Evolutionary conservation across 2,888 invertebrate species (phyloP), one percentile per base, ranked within the genome.

Genomic region (Xestia c-nigrum): DNA sequence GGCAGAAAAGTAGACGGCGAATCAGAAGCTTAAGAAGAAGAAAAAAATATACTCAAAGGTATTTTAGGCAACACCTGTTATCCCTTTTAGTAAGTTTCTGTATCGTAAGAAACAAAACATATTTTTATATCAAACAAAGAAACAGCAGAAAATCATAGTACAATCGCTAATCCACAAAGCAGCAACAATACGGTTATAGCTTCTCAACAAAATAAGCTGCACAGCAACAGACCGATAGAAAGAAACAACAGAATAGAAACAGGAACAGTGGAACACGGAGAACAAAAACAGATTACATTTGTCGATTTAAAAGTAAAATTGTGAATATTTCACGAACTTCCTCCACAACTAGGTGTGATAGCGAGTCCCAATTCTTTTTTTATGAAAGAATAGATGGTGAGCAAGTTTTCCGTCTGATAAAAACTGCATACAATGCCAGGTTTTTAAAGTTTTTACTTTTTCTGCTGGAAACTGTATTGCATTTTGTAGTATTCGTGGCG

Each of bases 261-360:
- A 78, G 50, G 50, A 70, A 74, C 74, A 79, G 64, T 43, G 47
- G 50, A 70, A 74, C 74, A 79, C 66, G 47, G 47, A 74, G 85
- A 69, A 84, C 74, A 72, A 66, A 65, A 76, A 69, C 85, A 84
- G 85, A 87, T 87, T 87, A 76, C 87, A 85, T 84, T 84, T 84
- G 84, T 85, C 87, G 85, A 87, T 85, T 87, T 87, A 81, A 87
- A 85, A 87, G 87, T 87, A 85, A 86, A 84, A 80, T 87, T 80
- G 74, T 80, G 75, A 85, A 85, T 85, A 85, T 85, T 85, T 85
- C 74, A 70, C 77, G 72, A 85, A 85, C 64, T 87, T 84, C 66
- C 52, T n/a, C 85, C 72, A 19, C 83, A 77, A 80, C 84, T 84
- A 87, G 88, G 86, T 87, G 88, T 78, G 88, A 88, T 82, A 83